Evolutionary conservation across 2,888 invertebrate species (phyloP).

Genomic region (Macroteleia sp.): DNA sequence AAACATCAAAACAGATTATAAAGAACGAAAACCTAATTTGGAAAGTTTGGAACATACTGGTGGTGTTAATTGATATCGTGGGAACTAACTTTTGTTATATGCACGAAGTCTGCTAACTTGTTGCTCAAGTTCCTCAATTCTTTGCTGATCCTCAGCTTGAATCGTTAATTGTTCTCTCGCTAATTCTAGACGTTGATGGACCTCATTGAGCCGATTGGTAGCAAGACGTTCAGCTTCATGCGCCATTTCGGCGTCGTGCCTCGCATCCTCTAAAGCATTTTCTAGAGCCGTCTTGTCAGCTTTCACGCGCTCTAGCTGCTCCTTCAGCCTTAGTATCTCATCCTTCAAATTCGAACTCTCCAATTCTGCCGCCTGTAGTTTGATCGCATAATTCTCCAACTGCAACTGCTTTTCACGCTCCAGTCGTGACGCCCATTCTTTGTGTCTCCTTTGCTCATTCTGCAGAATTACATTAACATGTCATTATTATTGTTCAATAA

Average conservation of each 20-base stretch:
- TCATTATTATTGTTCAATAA: too few species aligned
- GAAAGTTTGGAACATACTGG: too few species aligned
- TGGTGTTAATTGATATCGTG: too few species aligned
- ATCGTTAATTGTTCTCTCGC: slow-evolving; percentile 86
- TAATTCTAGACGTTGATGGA: slow-evolving; percentile 77
- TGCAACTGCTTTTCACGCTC: slow-evolving; percentile 91
- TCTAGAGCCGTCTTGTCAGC: slow-evolving; percentile 85
- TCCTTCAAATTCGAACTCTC: slow-evolving; percentile 88
- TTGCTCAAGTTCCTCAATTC: slow-evolving; percentile 90
- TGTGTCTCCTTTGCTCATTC: slow-evolving; percentile 94
- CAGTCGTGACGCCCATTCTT: slow-evolving; percentile 91
- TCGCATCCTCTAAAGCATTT: slow-evolving; percentile 85
- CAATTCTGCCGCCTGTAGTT: slow-evolving; percentile 88
- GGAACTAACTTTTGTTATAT: slow-evolving; percentile 90
- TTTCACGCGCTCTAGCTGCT: slow-evolving; percentile 87
- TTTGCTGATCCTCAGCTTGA: slow-evolving; percentile 88
- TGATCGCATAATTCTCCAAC: slow-evolving; percentile 48
- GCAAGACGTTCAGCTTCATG: slow-evolving; percentile 86
- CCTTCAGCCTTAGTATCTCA: slow-evolving; percentile 87
- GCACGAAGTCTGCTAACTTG: slow-evolving; percentile 90
- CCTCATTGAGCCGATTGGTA: slow-evolving; percentile 82
- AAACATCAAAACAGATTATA: too few species aligned
- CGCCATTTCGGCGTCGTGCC: slow-evolving; percentile 84
- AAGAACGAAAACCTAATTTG: too few species aligned
- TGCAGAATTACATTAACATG: slow-evolving; percentile 74